Conservation (phyloP, 2,888 invertebrate species). For the Anorthoa munda region DNA sequence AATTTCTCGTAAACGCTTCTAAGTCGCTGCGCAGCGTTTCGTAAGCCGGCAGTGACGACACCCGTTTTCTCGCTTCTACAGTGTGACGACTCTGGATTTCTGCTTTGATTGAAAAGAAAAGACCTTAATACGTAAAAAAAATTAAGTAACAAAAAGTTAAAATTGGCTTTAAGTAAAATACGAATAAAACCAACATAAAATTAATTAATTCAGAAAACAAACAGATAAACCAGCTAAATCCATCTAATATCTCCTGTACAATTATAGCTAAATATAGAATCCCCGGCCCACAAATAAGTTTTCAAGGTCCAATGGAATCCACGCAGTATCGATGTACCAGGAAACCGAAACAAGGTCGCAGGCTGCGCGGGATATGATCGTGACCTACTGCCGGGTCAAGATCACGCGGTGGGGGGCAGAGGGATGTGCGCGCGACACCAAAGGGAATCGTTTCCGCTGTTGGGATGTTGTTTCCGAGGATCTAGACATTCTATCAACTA, state of each 20-base stretch:
- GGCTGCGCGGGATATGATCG: slow-evolving; percentile 81
- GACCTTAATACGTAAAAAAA: no score
- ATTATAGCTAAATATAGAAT: slow-evolving; percentile 35
- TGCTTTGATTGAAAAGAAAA: no score
- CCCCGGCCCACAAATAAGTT: slow-evolving; percentile 43
- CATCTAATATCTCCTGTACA: not conserved
- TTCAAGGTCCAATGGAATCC: slow-evolving; percentile 54
- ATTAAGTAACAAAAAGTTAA: no score
- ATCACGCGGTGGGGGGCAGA: slow-evolving; percentile 70
- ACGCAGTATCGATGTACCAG: slow-evolving; percentile 56
- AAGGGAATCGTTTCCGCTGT: slow-evolving; percentile 50
- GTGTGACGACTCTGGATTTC: no score
- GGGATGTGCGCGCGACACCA: slow-evolving; percentile 66
- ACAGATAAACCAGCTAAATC: not conserved
- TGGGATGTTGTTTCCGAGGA: slow-evolving; percentile 15
- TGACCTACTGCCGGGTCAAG: slow-evolving; percentile 85
- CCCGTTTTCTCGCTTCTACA: no score
- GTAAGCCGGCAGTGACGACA: no score
- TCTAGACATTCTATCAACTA: no score
- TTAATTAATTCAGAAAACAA: not conserved
- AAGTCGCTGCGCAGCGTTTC: no score
- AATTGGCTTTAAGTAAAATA: no score
- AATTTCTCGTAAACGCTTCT: no score
- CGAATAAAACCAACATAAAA: no score
- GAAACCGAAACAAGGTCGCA: slow-evolving; percentile 73